Base-by-base conservation (phyloP, 2,888 invertebrate genomes). In the Psylliodes chrysocephalus region DNA sequence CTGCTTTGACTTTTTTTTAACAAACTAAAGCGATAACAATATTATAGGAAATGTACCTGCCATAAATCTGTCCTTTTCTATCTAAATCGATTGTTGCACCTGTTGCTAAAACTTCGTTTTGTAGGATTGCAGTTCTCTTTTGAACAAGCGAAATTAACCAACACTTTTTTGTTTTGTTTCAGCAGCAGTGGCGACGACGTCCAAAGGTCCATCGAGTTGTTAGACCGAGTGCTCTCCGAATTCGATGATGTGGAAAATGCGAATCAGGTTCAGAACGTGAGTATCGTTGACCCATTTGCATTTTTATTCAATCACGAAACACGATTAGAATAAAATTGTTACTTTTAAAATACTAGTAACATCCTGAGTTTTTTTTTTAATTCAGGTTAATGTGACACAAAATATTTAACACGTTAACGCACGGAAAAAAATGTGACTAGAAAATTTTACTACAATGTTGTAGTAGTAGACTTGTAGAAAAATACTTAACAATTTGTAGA, bases 141-240 rank as follows among this genome's bases (percentile, higher is more conserved):
- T n/a, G 33, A n/a, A 33, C 5, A 4, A 33, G 10, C 33, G 10
- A 2, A 12, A 35, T 14, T 35, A 12, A 35, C 35, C 35, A 2
- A 35, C n/a, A 14, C 28, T 47, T 35, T 35, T 64, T 56, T 71
- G 69, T 66, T n/a, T 67, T 72, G 79, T 82, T 81, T 73, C 89
- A 89, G 75, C 87, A 91, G 91, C 82, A 89, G 89, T 84, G 89
- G 90, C 83, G 93, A 93, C 84, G 94, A 94, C 84, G 93, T 94
- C 81, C 93, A 94, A 84, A 89, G 93, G 81, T 93, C 93, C 74
- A 87, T 94, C 85, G 93, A 93, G 84, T 87, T 94, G 77, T 86
- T 94, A 84, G 94, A 94, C 86, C 91, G 92, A 81, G 94, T 94
- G 83, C 86, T 94, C 83, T 93, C 93, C 75, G 94, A 94, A 85